Evolutionary conservation across 2,797 vertebrate genomes (phyloP).

Genomic region (Hafferia zeledoni): DNA sequence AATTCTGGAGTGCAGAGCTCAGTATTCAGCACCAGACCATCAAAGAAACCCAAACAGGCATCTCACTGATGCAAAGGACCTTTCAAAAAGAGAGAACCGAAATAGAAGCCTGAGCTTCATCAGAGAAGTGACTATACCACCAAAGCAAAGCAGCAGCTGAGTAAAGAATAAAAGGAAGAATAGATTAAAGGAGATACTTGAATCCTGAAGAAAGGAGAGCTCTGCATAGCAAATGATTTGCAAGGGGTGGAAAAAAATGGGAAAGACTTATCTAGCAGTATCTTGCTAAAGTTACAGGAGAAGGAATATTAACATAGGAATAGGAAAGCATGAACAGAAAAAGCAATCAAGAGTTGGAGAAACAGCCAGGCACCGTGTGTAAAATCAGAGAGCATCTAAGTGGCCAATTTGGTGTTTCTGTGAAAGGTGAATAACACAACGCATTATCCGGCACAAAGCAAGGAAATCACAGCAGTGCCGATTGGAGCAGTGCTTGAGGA

Average conservation of each 20-base stretch:
- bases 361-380: not conserved
- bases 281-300: not conserved
- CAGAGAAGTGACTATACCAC: slow-evolving; percentile 29
- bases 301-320: slow-evolving; percentile 23
- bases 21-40: not conserved
- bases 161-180: slow-evolving; percentile 28
- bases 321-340: not conserved
- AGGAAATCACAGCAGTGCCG: not conserved
- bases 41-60: slow-evolving; percentile 30
- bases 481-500: slow-evolving; percentile 2
- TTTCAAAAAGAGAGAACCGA: slow-evolving; percentile 16
- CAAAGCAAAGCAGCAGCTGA: slow-evolving; percentile 37
- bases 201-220: not conserved
- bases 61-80: slow-evolving; percentile 23
- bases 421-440: not conserved
- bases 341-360: not conserved
- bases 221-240: slow-evolving; percentile 16
- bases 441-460: not conserved
- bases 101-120: slow-evolving; percentile 34
- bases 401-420: not conserved
- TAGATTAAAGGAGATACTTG: slow-evolving; percentile 53
- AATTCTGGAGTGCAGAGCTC: not conserved
- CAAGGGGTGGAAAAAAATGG: not conserved
- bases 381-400: slow-evolving; percentile 13
- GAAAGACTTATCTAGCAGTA: not conserved